A percentile compares a stretch with the other conserved stretches of the same genome.
Evolutionary conservation across 2,797 vertebrate species (phyloP).

Genomic region (Philypnodon macrostomus): DNA sequence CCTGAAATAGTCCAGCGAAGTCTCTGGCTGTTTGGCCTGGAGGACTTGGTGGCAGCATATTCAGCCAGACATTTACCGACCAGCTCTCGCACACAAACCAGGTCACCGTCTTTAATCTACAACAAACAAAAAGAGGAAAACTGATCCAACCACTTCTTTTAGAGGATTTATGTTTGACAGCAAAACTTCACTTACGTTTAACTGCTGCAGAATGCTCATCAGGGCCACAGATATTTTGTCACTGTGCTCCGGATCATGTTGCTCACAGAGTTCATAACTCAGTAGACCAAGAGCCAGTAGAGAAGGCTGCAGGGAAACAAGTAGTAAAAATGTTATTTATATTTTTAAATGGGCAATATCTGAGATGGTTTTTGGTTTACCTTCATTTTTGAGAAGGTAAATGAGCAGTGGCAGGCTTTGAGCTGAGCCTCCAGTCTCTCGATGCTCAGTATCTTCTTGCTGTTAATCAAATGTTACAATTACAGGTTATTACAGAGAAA

Average conservation of each 20-base stretch:
- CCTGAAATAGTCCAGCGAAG: constrained; percentile 95
- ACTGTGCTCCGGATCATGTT: constrained; percentile 71
- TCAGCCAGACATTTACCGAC: constrained; percentile 91
- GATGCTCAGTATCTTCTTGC: constrained; percentile 81
- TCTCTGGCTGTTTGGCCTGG: constrained; percentile 87
- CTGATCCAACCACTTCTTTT: no score
- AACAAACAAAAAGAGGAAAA: constrained; percentile 6
- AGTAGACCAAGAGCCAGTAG: constrained; percentile 86
- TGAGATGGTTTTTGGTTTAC: constrained; percentile 71
- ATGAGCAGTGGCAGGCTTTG: constrained; percentile 93
- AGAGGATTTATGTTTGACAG: no score
- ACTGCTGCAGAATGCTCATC: constrained; percentile 80
- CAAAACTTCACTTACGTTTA: constrained; percentile 77
- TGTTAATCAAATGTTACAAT: no score
- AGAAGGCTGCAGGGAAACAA: constrained; percentile 81
- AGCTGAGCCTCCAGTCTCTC: constrained; percentile 93
- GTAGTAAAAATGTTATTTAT: no score
- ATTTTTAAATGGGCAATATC: no score
- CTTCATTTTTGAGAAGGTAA: constrained; percentile 93
- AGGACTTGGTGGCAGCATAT: constrained; percentile 89
- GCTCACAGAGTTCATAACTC: constrained; percentile 82
- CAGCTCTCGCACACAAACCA: constrained; percentile 86
- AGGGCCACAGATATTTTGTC: constrained; percentile 77
- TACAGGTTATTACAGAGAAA: no score
- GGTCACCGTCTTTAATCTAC: constrained; percentile 85